phyloP scores from a whole-genome alignment of 1,140 invertebrate species.

The Xylocopa sonorina region DNA sequence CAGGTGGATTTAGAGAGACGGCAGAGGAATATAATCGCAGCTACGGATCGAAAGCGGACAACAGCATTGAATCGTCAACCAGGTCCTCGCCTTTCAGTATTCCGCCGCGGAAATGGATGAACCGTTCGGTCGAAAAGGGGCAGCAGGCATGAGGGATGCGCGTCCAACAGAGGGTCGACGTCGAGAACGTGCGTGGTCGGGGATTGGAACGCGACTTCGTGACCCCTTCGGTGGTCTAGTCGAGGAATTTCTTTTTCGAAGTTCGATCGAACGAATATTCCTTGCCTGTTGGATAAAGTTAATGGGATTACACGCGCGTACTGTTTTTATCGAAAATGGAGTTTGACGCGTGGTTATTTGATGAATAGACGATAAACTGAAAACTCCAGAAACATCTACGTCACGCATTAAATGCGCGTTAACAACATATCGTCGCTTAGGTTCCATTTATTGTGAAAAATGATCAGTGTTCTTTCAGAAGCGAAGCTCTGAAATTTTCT shows the following conservation, averaged over 20 bases:
- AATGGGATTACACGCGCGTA: neutral
- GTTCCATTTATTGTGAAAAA: too few relatives aligned
- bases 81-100: neutral
- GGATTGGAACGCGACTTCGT: neutral
- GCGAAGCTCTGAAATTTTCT: too few relatives aligned
- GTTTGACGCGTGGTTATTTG: neutral
- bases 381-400: neutral
- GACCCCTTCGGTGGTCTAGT: neutral
- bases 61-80: neutral
- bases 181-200: conserved; percentile 1
- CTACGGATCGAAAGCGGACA: conserved; percentile 3
- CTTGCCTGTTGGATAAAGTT: conserved; percentile 15
- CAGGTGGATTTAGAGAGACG: conserved; percentile 8
- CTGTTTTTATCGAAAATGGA: neutral
- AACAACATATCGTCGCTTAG: too few relatives aligned
- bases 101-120: conserved; percentile 4
- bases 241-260: conserved; percentile 9
- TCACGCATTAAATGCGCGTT: too few relatives aligned
- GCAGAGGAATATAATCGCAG: neutral
- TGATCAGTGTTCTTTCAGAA: too few relatives aligned
- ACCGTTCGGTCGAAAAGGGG: neutral
- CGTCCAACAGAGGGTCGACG: neutral
- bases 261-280: conserved; percentile 30
- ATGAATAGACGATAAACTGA: neutral
- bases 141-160: neutral